Evolutionary conservation across 2,888 invertebrate species (phyloP).

Genomic region (Augiades crinisus): DNA sequence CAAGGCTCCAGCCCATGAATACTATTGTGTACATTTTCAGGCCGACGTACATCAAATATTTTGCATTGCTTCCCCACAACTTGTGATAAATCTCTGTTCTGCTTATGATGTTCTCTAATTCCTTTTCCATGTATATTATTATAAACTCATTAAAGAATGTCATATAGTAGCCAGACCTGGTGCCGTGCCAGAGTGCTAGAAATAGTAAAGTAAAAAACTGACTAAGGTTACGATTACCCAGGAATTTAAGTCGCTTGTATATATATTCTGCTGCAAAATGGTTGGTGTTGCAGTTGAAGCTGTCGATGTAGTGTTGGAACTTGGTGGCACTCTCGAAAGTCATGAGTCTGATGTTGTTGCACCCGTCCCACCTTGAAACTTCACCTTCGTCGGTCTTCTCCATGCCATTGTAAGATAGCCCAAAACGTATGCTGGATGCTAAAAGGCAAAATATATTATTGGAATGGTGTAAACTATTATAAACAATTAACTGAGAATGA

Average conservation of each 20-base stretch:
- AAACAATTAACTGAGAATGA: no score
- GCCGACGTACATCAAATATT: slow-evolving; percentile 77
- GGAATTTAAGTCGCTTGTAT: slow-evolving; percentile 95
- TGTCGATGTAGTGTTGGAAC: slow-evolving; percentile 92
- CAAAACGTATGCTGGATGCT: slow-evolving; percentile 82
- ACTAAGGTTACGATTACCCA: slow-evolving; percentile 91
- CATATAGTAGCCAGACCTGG: slow-evolving; percentile 96
- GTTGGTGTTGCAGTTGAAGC: slow-evolving; percentile 98
- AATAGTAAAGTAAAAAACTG: slow-evolving; percentile 92
- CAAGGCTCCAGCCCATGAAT: slow-evolving; percentile 92
- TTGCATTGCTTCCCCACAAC: slow-evolving; percentile 63
- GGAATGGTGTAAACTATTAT: neutral
- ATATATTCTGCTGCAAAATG: slow-evolving; percentile 96
- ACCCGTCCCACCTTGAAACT: slow-evolving; percentile 89
- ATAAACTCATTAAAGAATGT: slow-evolving; percentile 96
- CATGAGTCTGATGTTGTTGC: slow-evolving; percentile 92
- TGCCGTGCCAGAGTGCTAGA: slow-evolving; percentile 98
- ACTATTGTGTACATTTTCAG: slow-evolving; percentile 88
- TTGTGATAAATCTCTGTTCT: slow-evolving; percentile 71
- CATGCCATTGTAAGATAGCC: slow-evolving; percentile 92
- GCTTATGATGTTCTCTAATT: slow-evolving; percentile 81
- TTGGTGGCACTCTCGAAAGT: slow-evolving; percentile 91
- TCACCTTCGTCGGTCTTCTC: slow-evolving; percentile 60
- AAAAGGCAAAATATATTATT: slow-evolving; percentile 41
- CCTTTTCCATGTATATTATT: slow-evolving; percentile 92